Percentiles rank a stretch among this genome's conserved stretches.
phyloP scores from a whole-genome alignment of 2,888 invertebrate species.

The Punctoribates punctum region DNA sequence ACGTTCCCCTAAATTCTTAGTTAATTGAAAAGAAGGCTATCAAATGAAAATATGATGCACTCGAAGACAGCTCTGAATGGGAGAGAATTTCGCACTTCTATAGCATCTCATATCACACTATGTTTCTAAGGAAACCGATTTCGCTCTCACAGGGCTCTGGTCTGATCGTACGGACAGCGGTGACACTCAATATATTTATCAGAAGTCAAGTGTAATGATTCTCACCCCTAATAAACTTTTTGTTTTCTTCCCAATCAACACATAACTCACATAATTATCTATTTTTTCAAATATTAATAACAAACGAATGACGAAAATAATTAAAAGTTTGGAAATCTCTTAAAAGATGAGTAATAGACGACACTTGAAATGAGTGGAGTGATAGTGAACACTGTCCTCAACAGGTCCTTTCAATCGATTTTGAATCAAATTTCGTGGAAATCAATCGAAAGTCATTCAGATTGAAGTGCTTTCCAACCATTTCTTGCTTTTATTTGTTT shows the following conservation, averaged over 20 bases:
- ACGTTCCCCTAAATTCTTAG: slow-evolving; percentile 16
- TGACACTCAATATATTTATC: slow-evolving; percentile 5
- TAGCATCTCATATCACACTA: background rate
- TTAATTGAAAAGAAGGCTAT: slow-evolving; percentile 33
- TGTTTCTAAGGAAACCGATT: slow-evolving; percentile 21
- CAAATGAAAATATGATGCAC: slow-evolving; percentile 18
- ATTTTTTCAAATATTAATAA: background rate
- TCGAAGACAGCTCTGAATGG: background rate
- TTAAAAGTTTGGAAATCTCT: background rate
- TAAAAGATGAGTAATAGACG: background rate
- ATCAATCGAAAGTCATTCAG: background rate
- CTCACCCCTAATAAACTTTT: background rate
- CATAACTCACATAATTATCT: background rate
- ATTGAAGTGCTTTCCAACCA: background rate
- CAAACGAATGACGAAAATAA: no score
- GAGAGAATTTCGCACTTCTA: background rate
- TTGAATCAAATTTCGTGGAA: background rate
- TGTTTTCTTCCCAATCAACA: no score
- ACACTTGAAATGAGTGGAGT: slow-evolving; percentile 32
- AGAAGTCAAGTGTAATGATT: slow-evolving; percentile 25
- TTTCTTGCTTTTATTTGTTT: background rate
- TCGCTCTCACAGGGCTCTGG: no score
- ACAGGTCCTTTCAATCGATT: background rate
- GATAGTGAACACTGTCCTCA: background rate
- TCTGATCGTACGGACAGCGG: slow-evolving; percentile 27